Conservation (phyloP, 2,888 invertebrate species). For the Amphipyra tragopoginis region DNA sequence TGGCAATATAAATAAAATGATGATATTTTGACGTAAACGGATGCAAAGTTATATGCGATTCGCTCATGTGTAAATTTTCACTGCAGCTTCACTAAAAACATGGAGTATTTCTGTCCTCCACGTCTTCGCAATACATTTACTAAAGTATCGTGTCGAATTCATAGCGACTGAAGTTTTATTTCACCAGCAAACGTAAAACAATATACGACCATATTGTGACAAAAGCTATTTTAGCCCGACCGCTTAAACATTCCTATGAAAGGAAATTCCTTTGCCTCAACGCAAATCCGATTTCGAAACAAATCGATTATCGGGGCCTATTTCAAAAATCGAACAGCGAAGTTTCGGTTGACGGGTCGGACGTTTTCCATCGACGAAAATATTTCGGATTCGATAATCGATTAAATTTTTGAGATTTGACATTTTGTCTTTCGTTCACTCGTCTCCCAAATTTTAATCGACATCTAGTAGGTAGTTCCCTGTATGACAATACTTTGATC, state of each 20-base stretch:
- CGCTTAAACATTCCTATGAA: conserved; percentile 23
- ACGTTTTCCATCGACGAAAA: too few species aligned
- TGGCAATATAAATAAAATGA: conserved; percentile 35
- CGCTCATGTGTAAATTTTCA: conserved; percentile 36
- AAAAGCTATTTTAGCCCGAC: conserved; percentile 34
- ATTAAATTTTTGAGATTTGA: too few species aligned
- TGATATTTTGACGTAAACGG: conserved; percentile 43
- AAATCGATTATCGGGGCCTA: conserved; percentile 45
- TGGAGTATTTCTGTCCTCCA: conserved; percentile 44
- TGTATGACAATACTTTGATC: too few species aligned
- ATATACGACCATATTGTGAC: conserved; percentile 36
- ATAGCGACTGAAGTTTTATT: conserved; percentile 57
- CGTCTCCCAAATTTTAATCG: too few species aligned
- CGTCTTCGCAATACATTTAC: conserved; percentile 47
- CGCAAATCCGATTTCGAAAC: conserved; percentile 24
- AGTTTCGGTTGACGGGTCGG: too few species aligned
- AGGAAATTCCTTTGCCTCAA: conserved; percentile 26
- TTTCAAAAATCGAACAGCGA: too few species aligned
- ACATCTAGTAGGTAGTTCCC: too few species aligned
- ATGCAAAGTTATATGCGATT: conserved; percentile 45
- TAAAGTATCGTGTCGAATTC: conserved; percentile 56
- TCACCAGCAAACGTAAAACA: conserved; percentile 37
- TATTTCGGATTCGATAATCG: too few species aligned
- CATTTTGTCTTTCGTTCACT: too few species aligned
- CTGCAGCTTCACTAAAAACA: conserved; percentile 46